A percentile compares a stretch with the other conserved stretches of the same genome.
Conservation (phyloP, 1,140 invertebrate genomes). For the Macrotrachela quadricornifera region DNA sequence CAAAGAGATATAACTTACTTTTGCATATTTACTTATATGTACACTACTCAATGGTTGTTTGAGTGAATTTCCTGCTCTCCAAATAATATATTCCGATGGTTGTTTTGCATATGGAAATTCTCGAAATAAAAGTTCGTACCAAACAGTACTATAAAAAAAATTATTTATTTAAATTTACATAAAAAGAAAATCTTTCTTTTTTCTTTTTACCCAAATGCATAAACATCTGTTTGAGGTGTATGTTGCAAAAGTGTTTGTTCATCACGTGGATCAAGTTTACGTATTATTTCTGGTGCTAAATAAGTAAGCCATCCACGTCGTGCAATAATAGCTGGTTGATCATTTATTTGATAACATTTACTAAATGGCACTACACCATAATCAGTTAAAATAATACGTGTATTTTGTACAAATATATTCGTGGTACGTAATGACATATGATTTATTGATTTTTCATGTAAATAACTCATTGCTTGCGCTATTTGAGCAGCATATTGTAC, state of each 20-base stretch:
- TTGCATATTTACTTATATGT: no score
- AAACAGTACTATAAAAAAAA: constrained; percentile 58
- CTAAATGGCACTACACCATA: constrained; percentile 53
- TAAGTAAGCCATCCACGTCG: constrained; percentile 64
- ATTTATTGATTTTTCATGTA: constrained; percentile 85
- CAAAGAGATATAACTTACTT: no score
- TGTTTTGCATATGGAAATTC: constrained; percentile 54
- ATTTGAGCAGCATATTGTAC: constrained; percentile 9
- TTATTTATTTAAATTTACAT: neutral
- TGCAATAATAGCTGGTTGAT: neutral
- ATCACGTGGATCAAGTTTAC: constrained; percentile 46
- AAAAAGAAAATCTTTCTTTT: constrained; percentile 11
- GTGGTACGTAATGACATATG: constrained; percentile 97
- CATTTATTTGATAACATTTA: neutral
- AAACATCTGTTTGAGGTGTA: constrained; percentile 48
- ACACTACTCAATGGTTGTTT: no score
- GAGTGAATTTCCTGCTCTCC: no score
- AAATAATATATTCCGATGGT: no score
- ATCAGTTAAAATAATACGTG: constrained; percentile 92
- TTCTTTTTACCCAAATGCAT: constrained; percentile 92
- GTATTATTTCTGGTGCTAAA: constrained; percentile 77
- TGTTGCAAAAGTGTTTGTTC: no score
- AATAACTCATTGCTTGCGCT: constrained; percentile 80
- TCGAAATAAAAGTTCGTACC: constrained; percentile 87
- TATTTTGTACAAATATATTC: constrained; percentile 85